A percentile compares a stretch with the other conserved stretches of the same genome.
Conservation (phyloP, 2,797 vertebrate species). For the Phataginus tricuspis region DNA sequence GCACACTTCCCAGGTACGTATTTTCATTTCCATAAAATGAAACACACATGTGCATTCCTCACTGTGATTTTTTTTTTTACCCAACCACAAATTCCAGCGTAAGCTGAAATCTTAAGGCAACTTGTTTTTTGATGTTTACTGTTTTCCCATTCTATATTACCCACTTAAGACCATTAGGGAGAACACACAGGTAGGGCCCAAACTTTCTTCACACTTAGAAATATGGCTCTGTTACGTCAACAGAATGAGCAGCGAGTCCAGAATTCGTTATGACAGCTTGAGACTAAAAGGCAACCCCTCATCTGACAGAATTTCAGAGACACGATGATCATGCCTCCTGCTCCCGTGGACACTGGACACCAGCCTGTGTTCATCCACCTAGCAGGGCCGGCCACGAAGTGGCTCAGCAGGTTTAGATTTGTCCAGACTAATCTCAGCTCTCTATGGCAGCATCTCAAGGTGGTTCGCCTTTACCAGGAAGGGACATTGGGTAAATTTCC, state of each 20-base stretch:
- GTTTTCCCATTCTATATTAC: background rate
- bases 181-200: background rate
- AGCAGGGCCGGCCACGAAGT: background rate
- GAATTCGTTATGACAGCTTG: background rate
- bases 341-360: background rate
- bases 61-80: background rate
- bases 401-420: background rate
- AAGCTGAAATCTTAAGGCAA: background rate
- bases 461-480: constrained; percentile 68
- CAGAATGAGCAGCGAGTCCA: background rate
- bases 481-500: constrained; percentile 66
- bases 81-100: background rate
- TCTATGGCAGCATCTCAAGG: background rate
- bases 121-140: background rate
- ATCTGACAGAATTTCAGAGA: background rate
- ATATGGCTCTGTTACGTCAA: background rate
- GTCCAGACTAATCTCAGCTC: background rate
- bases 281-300: background rate
- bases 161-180: background rate
- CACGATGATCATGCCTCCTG: background rate
- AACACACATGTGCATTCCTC: background rate
- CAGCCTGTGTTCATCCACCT: background rate
- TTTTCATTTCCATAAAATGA: background rate
- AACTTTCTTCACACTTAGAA: background rate
- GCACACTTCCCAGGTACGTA: background rate